Evolutionary conservation across 2,888 invertebrate genomes (phyloP).

Genomic region (Hirtodrosophila cameraria): DNA sequence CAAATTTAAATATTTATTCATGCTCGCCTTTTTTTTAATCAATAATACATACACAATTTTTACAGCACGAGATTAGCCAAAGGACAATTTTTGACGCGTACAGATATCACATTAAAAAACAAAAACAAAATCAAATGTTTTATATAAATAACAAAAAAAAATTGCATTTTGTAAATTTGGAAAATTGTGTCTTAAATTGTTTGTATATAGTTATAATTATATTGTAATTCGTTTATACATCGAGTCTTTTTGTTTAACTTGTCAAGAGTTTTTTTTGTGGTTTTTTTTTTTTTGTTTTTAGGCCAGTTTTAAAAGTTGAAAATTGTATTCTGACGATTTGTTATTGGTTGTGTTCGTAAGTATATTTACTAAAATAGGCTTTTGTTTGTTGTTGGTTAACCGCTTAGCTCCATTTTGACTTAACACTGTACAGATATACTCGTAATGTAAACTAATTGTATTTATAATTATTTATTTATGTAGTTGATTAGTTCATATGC

Average conservation of each 20-base stretch:
- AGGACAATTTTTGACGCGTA: constrained; percentile 59
- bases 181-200: constrained; percentile 66
- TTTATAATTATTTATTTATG: constrained; percentile 68
- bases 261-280: constrained; percentile 40
- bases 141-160: constrained; percentile 59
- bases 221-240: constrained; percentile 55
- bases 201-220: constrained; percentile 38
- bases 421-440: constrained; percentile 76
- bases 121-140: constrained; percentile 61
- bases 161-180: constrained; percentile 43
- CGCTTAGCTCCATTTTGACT: constrained; percentile 70
- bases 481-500: constrained; percentile 68
- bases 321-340: constrained; percentile 51
- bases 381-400: constrained; percentile 36
- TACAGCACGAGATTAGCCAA: constrained; percentile 65
- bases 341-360: constrained; percentile 45
- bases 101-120: constrained; percentile 68
- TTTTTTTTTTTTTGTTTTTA: constrained; percentile 25
- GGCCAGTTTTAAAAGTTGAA: constrained; percentile 43
- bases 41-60: constrained; percentile 52
- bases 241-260: constrained; percentile 59
- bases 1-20: constrained; percentile 27
- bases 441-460: constrained; percentile 74
- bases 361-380: constrained; percentile 71
- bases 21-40: constrained; percentile 19